A percentile compares a stretch with the other conserved stretches of the same genome.
Evolutionary conservation across 2,113 vertebrate species (phyloP).

Genomic region (Gymnobelideus leadbeateri): DNA sequence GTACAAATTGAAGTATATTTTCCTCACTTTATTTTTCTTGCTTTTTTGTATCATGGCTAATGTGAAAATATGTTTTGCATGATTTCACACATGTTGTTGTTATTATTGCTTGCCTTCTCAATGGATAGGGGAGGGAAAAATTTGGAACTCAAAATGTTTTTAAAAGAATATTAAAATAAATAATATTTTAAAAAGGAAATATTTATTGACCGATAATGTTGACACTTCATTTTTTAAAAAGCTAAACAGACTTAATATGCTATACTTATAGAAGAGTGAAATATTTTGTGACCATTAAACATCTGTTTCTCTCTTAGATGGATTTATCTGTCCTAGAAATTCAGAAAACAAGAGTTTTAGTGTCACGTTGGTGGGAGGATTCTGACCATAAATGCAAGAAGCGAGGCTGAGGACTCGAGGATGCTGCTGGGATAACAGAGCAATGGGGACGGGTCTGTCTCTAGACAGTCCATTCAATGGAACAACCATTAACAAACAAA

Average conservation of each 20-base stretch:
- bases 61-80: background rate
- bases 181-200: background rate
- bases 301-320: background rate
- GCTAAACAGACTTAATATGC: slow-evolving; percentile 38
- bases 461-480: background rate
- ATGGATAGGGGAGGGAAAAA: background rate
- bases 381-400: too few species aligned
- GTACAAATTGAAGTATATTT: background rate
- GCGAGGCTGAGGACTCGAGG: too few species aligned
- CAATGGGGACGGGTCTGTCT: background rate
- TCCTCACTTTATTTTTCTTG: background rate
- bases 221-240: background rate
- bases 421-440: background rate
- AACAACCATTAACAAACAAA: background rate
- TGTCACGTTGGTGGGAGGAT: too few species aligned
- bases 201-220: background rate
- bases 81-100: background rate
- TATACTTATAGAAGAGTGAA: slow-evolving; percentile 10
- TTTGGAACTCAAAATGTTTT: background rate
- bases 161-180: background rate
- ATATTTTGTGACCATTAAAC: slow-evolving; percentile 1
- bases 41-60: background rate
- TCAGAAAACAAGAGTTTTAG: background rate
- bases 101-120: background rate
- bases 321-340: background rate